Base-by-base conservation (phyloP, 2,888 invertebrate genomes). In the Oxyscelio sp. region DNA sequence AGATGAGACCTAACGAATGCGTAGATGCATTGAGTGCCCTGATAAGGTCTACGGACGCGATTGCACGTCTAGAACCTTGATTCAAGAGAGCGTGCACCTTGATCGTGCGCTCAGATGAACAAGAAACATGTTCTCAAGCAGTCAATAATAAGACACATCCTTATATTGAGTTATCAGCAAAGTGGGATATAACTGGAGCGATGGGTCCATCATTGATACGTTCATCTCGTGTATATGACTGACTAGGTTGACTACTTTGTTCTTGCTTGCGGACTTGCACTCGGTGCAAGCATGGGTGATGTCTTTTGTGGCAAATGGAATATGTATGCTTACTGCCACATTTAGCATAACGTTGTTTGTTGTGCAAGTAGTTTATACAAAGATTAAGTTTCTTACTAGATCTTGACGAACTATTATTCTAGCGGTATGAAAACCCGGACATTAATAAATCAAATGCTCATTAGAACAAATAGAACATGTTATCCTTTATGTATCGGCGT, bases 231-330 rank as follows among this genome's bases (percentile, higher is more conserved):
- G n/a, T n/a, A n/a, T n/a, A 15, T 27, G 27, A 27, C 27, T 27
- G 27, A 3, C 4, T 27, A 6, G 27, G 6, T 27, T 27, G 24
- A n/a, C n/a, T n/a, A n/a, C n/a, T n/a, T n/a, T n/a, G n/a, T n/a
- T n/a, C n/a, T n/a, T n/a, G n/a, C n/a, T n/a, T n/a, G n/a, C n/a
- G n/a, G n/a, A n/a, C n/a, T n/a, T n/a, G n/a, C n/a, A n/a, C n/a
- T n/a, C n/a, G n/a, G n/a, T 65, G 50, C 24, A 65, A 15, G 8
- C 45, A 31, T 43, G 65, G n/a, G 17, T 65, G 65, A 21, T 65
- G 65, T 3, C 48, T 43, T 13, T 34, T 50, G 21, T 34, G 15
- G 27, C 65, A 65, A 11, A 5, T 13, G 11, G 21, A 31, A 24
- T 48, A 65, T 4, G 1, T 24, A 17, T 31, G 9, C 31, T 22